Evolutionary conservation across 2,113 vertebrate species (phyloP), one percentile per base, ranked within the genome.

Genomic region (Petrocephalus zakoni): DNA sequence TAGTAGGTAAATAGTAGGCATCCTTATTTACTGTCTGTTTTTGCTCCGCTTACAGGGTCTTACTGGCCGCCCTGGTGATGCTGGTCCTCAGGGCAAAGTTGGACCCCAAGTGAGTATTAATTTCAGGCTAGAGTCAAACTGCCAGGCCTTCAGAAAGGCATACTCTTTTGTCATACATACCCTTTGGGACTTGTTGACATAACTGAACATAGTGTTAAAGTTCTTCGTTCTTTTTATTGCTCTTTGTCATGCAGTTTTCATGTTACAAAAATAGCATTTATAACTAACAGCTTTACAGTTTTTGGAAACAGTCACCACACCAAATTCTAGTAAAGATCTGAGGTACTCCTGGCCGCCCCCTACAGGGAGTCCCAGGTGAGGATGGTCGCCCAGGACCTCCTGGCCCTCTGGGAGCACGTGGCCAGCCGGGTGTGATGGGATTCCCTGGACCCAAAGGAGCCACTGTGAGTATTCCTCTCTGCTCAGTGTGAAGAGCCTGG

Each of bases 401-500:
- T 19, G 98, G 98, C 13, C 97, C 98, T 0, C 96, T 95, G 92
- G 98, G 98, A 85, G 95, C 98, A 83, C 97, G 98, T 7, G 98
- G 98, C 15, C 98, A 99, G 91, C 98, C 98, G 0, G 98, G 98
- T 2, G 98, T 99, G 91, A 99, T 99, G 98, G 98, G 98, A 68
- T 99, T 99, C 96, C 98, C 98, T 0, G 98, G 98, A 88, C 98
- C 98, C 78, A 99, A 99, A 94, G 98, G 98, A 90, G 97, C 97
- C 86, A 98, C 97, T 2, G 98, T 99, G 94, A 95, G 97, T 95
- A 78, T 22, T 85, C 34, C 19, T 61, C 9, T 61, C 9, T 37
- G 9, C 21, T 15, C 1, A 4, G 21, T 61, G 15, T 58, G 51
- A 53, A 9, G 21, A 6, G 2, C 6, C 8, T 22, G 15, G 21